These are phyloP conservation scores for Synergus umbraculus DNA, from an alignment of 2,888 invertebrate species.

Conservation along the genomic window DNA sequence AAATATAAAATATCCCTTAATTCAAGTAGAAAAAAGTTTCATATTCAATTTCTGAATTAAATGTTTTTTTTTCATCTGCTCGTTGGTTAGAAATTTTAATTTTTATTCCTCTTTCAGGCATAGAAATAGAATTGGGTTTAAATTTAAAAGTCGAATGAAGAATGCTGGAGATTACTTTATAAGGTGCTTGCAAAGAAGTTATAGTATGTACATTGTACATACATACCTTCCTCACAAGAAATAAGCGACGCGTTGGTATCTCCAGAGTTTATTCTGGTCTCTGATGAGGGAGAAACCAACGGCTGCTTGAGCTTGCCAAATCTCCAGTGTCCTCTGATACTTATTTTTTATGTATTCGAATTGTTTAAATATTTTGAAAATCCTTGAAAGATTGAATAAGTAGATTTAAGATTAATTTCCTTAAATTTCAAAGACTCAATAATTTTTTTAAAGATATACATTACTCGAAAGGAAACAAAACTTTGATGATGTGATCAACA, in stretches of 20 bases:
- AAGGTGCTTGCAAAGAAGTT: conserved; percentile 28
- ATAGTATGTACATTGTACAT: not conserved
- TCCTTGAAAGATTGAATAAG: not conserved
- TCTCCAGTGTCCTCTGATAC: conserved; percentile 57
- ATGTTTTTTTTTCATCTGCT: not conserved
- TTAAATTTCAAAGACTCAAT: not conserved
- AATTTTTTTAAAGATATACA: not conserved
- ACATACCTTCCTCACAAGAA: conserved; percentile 41
- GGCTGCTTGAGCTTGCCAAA: conserved; percentile 69
- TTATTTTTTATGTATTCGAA: conserved; percentile 54
- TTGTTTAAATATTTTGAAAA: conserved; percentile 16
- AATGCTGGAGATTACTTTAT: conserved; percentile 36
- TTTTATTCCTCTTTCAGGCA: not conserved
- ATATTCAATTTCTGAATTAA: not conserved
- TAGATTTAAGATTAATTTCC: not conserved
- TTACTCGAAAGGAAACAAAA: too few species aligned
- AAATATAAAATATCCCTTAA: not conserved
- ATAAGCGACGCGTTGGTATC: conserved; percentile 58
- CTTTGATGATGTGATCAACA: too few species aligned
- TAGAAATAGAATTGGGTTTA: conserved; percentile 33
- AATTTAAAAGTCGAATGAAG: conserved; percentile 30
- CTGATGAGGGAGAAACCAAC: conserved; percentile 59
- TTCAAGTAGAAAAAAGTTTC: not conserved
- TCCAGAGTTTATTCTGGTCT: conserved; percentile 72
- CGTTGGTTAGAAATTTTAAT: not conserved